phyloP scores from a whole-genome alignment of 2,888 invertebrate genomes.

The Tolmerus cingulatus region DNA sequence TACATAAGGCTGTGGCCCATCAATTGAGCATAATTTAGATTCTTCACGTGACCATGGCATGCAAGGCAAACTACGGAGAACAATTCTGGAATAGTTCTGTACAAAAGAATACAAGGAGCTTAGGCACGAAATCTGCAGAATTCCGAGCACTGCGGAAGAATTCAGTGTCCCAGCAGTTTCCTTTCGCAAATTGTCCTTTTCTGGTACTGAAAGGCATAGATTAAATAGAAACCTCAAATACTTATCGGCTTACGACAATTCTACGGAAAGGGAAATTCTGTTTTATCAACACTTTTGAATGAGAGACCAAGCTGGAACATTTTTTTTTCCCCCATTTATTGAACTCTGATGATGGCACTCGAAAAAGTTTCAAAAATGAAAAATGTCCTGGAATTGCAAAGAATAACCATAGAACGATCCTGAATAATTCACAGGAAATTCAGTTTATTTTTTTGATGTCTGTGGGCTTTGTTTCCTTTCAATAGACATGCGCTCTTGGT shows the following conservation, averaged over 20 bases:
- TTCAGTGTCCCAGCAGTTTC: neutral
- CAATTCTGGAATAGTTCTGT: neutral
- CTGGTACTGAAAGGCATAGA: neutral
- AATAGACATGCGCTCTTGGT: neutral
- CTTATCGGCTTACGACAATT: neutral
- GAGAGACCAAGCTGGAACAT: neutral
- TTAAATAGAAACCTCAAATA: neutral
- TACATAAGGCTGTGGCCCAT: neutral
- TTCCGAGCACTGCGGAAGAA: neutral
- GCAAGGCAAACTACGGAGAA: neutral
- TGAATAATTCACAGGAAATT: neutral
- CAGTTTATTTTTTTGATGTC: neutral
- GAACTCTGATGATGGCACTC: neutral
- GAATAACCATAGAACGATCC: neutral
- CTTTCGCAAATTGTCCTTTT: neutral
- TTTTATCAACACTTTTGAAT: neutral
- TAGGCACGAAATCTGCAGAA: neutral
- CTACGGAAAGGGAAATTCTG: neutral
- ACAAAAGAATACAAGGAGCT: neutral
- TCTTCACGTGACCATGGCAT: neutral
- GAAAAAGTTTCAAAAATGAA: neutral
- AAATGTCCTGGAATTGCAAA: neutral
- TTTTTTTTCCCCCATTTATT: neutral
- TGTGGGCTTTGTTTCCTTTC: neutral
- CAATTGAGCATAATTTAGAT: neutral